These are phyloP conservation scores for Phalacrocorax brasilianus DNA, from an alignment of 2,113 vertebrate genomes.

Conservation along the genomic window DNA sequence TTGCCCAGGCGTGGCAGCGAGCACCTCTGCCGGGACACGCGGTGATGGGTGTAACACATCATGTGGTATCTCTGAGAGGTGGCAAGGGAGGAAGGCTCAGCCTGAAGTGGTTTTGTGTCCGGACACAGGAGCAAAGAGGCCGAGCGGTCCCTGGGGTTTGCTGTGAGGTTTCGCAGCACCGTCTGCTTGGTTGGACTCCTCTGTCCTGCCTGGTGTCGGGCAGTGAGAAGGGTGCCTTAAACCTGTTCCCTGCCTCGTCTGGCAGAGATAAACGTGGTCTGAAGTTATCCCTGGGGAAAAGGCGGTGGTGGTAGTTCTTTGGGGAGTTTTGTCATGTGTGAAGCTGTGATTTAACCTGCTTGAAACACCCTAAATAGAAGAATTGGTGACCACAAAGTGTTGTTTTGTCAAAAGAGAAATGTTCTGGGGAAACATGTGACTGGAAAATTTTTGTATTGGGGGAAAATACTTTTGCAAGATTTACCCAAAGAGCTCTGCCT, in stretches of 20 bases:
- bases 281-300: not conserved
- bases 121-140: not conserved
- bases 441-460: not conserved
- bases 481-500: not conserved
- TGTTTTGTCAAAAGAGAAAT: not conserved
- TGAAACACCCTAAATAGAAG: not conserved
- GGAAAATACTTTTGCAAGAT: not conserved
- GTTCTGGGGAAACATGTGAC: not conserved
- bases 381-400: not conserved
- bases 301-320: not conserved
- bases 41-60: not conserved
- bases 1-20: not conserved
- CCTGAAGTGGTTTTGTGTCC: not conserved
- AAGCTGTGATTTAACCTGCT: not conserved
- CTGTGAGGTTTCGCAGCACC: not conserved
- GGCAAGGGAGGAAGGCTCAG: not conserved
- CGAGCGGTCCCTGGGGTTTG: not conserved
- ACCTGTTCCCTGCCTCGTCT: fast-evolving
- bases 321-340: not conserved
- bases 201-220: fast-evolving
- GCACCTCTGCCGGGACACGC: not conserved
- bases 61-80: not conserved
- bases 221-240: not conserved
- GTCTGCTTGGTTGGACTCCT: not conserved
- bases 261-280: fast-evolving